Evolutionary conservation across 2,797 vertebrate genomes (phyloP).

Genomic region (Phalanger gymnotis): DNA sequence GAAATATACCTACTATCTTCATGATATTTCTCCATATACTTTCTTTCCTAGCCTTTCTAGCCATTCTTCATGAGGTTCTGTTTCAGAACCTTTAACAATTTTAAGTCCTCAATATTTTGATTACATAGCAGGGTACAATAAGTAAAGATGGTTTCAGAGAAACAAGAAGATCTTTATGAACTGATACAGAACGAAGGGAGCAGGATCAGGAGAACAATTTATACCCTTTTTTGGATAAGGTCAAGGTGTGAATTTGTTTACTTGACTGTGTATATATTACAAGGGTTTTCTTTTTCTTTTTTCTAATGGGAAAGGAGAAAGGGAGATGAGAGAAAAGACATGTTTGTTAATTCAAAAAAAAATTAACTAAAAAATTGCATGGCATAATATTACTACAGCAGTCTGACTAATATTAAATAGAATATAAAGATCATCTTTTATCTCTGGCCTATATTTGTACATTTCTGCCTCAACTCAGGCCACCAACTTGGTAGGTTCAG

Average conservation of each 20-base stretch:
- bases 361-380: not conserved
- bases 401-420: not conserved
- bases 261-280: not conserved
- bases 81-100: slow-evolving; percentile 30
- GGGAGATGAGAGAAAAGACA: not conserved
- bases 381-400: not conserved
- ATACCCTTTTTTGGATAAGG: not conserved
- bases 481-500: not conserved
- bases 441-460: not conserved
- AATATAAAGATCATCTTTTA: not conserved
- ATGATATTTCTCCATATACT: not conserved
- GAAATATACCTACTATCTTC: slow-evolving; percentile 1
- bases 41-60: slow-evolving; percentile 38
- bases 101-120: slow-evolving; percentile 45
- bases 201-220: not conserved
- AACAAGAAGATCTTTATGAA: not conserved
- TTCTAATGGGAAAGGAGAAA: not conserved
- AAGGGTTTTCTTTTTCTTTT: not conserved
- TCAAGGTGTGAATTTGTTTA: not conserved
- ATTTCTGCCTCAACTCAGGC: not conserved
- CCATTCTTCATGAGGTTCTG: slow-evolving; percentile 10
- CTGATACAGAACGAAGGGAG: not conserved
- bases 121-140: not conserved
- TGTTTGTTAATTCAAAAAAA: not conserved
- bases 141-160: not conserved